Evolutionary conservation across 2,113 vertebrate genomes (phyloP), one percentile per base, ranked within the genome.

Genomic region (Pica pica): DNA sequence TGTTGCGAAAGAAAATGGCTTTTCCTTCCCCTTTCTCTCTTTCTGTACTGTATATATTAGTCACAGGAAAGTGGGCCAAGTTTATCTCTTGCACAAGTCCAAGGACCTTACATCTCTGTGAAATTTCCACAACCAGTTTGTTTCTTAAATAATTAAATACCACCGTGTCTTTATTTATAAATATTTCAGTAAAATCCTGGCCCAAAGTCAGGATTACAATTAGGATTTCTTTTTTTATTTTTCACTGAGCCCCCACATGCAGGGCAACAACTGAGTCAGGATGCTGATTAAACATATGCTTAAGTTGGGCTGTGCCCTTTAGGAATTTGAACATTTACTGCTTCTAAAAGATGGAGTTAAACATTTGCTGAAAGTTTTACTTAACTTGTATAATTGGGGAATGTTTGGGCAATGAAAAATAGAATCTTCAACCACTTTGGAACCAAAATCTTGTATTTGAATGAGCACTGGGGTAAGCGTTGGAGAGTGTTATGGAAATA

Each of bases 1-100:
- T 92, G 69, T 97, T 96, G 83, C 33, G 23, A 97, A 97, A 93
- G 95, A 97, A 98, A 98, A 97, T 92, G 89, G n/a, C 57, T 97
- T 89, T 96, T 97, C 35, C 60, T 71, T 92, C 64, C 57, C 30
- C 47, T 31, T 75, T 89, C 35, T 73, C 24, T 71, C 47, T 73
- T 90, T 87, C 53, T 87, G 33, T 41, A 9, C 50, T 80, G 35
- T 52, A 42, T 83, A 47, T 76, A 85, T 83, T 84, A 68, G 61
- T 65, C 77, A 95, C 26, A 73, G 49, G 39, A 76, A 93, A 95
- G 44, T 73, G 60, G 73, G 52, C 77, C 59, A 78, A 86, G 76
- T 88, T 85, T 59, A 33, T 85, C 27, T 78, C 50, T 59, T 60
- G 33, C 46, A 65, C 24, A 89, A 86, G 59, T 69, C 39, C 83